Evolutionary conservation across 2,113 vertebrate species (phyloP), one percentile per base, ranked within the genome.

Genomic region (Meriones unguiculatus): DNA sequence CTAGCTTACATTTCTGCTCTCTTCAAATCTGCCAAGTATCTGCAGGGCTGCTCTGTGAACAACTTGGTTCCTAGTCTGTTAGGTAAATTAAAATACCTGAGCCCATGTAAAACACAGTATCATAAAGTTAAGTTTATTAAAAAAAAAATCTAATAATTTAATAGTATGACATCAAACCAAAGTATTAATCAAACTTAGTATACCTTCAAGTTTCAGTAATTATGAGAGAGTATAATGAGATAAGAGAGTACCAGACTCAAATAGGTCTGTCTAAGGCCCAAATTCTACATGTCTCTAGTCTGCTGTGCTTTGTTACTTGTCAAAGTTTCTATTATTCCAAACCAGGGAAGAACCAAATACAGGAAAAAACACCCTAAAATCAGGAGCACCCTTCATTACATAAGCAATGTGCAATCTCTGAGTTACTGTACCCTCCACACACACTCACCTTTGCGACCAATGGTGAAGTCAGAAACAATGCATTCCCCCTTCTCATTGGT

Each of bases 381-480:
- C 7, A 93, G 89, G 62, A 72, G 7, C 5, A 88, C 46, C 50
- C 54, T 67, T 92, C 89, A 92, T 85, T 70, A 95, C 0, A 87
- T 72, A 96, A 93, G 62, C 12, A 94, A 89, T 28, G 41, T 88
- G 7, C 28, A 95, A 24, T 87, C 32, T 76, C 54, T 57, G 38
- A 57, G 30, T 87, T 96, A 93, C 57, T 14, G 59, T 5, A 78
- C 90, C 30, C 20, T 46, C 30, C 81, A 89, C 75, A 69, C 10
- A 82, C 30, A 41, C 98, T 97, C 97, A 99, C 99, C 99, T 99
- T 98, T 99, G 85, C 99, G 99, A 93, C 99, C 99, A 0, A 99
- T 98, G 2, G 99, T 99, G 98, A 99, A 99, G 97, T 99, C 99
- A 1, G 99, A 99, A 87, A 99, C 99, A 0, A 99, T 24, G 41